Conservation (phyloP, 2,797 vertebrate species). For the Xyrichtys novacula region DNA sequence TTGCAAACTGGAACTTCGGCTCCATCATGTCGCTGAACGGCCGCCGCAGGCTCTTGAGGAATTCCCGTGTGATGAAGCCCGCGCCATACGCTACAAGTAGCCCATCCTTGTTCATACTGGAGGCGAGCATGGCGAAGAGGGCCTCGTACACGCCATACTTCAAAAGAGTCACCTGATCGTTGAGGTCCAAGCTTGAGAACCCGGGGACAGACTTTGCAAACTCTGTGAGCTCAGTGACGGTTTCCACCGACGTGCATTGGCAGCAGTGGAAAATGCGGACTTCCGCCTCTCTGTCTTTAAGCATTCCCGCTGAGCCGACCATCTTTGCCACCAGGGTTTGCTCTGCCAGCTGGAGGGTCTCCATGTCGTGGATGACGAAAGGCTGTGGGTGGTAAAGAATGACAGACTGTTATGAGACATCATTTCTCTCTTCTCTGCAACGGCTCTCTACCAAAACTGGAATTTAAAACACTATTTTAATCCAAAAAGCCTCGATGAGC, state of each 20-base stretch:
- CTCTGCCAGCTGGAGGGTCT: slow-evolving; percentile 95
- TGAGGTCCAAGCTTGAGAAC: slow-evolving; percentile 92
- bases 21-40: slow-evolving; percentile 99
- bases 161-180: slow-evolving; percentile 95
- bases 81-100: slow-evolving; percentile 93
- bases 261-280: slow-evolving; percentile 96
- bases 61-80: slow-evolving; percentile 96
- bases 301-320: slow-evolving; percentile 82
- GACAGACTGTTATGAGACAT: neutral
- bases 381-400: slow-evolving; percentile 78
- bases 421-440: neutral
- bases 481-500: too few relatives aligned
- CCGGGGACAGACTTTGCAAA: slow-evolving; percentile 97
- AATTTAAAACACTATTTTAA: neutral
- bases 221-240: slow-evolving; percentile 95
- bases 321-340: slow-evolving; percentile 92
- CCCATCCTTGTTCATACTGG: slow-evolving; percentile 98
- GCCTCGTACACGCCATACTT: slow-evolving; percentile 98
- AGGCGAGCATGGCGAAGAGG: slow-evolving; percentile 95
- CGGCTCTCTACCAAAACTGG: neutral
- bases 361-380: slow-evolving; percentile 97
- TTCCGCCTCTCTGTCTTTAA: slow-evolving; percentile 93
- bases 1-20: slow-evolving; percentile 98
- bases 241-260: slow-evolving; percentile 95
- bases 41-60: slow-evolving; percentile 94